Base-by-base conservation (phyloP, 1,140 invertebrate genomes). In the Halictus rubicundus region DNA sequence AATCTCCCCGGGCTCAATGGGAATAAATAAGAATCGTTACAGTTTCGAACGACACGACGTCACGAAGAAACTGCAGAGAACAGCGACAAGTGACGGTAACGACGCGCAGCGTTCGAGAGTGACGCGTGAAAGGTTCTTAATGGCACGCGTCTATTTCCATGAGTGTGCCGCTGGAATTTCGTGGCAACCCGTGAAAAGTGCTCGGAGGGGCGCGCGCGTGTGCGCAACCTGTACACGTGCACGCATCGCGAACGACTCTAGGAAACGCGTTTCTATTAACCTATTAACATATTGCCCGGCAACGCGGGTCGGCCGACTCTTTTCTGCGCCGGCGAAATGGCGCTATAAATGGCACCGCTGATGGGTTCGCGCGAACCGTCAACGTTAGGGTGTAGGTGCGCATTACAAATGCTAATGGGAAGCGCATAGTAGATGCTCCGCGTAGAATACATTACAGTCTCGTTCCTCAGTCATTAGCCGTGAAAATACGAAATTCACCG, bases 351-450 rank as follows among this genome's bases (percentile, higher is more conserved):
- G 85, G 85, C 76, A 82, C 84, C 42, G 88, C 86, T 91, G 90
- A 91, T 91, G 88, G 86, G 85, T 91, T 88, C 42, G 88, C 88
- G 85, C 80, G 60, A 73, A 80, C 68, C 83, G 84, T 86, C 84
- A 86, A 86, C 84, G 85, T 73, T 80, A 78, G 84, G 86, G 83
- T 83, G 84, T 87, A 83, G 85, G 83, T 83, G 84, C 86, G 88
- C 91, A 92, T 92, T 91, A 91, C 92, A 90, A 91, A 92, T 93
- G 92, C 89, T 92, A 93, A 93, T 92, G 88, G 89, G 87, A 81
- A 89, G 87, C 88, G 89, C 90, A 89, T 89, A 88, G 89, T 90
- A 91, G 89, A 91, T 90, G 90, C 90, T 90, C 87, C 88, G 88
- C 89, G 86, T 90, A 86, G 91, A 91, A 92, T 92, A 91, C 90